These are phyloP conservation scores for Etheostoma perlongum DNA, from an alignment of 2,797 vertebrate species.

Conservation along the genomic window DNA sequence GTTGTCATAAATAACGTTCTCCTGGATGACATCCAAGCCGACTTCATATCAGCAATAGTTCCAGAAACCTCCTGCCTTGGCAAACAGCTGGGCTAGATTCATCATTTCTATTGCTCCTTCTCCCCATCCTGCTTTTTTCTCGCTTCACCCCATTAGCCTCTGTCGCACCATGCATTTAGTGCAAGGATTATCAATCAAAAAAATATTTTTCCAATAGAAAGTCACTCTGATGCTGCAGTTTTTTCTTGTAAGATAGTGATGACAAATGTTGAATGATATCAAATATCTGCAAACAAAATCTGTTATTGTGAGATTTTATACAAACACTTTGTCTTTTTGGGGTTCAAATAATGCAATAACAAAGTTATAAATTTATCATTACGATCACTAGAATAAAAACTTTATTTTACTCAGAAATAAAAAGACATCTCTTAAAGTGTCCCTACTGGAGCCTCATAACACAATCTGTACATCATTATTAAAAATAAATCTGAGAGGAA, in stretches of 20 bases:
- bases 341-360: neutral
- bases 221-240: constrained; percentile 35
- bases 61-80: constrained; percentile 71
- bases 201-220: constrained; percentile 43
- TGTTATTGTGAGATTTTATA: neutral
- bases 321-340: neutral
- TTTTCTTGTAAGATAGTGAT: constrained; percentile 26
- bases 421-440: neutral
- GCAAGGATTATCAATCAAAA: constrained; percentile 72
- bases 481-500: neutral
- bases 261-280: constrained; percentile 12
- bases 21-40: constrained; percentile 68
- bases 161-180: constrained; percentile 50
- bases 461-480: neutral
- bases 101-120: constrained; percentile 69
- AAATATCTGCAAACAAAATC: constrained; percentile 34
- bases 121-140: constrained; percentile 46
- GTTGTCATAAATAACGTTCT: constrained; percentile 76
- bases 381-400: neutral
- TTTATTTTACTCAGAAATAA: too few species aligned
- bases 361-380: neutral
- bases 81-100: constrained; percentile 74
- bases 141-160: constrained; percentile 66
- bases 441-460: neutral
- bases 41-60: constrained; percentile 66